phyloP scores from a whole-genome alignment of 2,888 invertebrate genomes.

The Dascillus cervinus region DNA sequence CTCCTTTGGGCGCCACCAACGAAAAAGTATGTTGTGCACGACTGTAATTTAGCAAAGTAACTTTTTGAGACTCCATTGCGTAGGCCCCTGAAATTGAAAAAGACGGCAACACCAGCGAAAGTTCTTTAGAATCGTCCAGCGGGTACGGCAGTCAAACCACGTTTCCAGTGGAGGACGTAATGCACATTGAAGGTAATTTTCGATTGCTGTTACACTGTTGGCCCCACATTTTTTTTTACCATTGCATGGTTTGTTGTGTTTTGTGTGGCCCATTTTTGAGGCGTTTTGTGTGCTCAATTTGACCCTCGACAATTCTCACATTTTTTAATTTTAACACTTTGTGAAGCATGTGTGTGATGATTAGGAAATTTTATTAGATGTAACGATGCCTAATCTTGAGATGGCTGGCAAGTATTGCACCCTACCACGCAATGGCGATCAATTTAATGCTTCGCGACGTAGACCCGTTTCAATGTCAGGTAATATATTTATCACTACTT shows the following conservation, averaged over 20 bases:
- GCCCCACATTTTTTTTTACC: not conserved
- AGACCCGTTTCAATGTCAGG: constrained; percentile 56
- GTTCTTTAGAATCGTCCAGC: constrained; percentile 67
- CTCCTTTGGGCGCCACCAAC: constrained; percentile 30
- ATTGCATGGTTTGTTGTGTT: too few relatives aligned
- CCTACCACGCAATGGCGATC: constrained; percentile 45
- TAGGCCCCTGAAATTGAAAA: constrained; percentile 40
- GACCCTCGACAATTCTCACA: too few relatives aligned
- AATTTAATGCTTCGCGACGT: constrained; percentile 45
- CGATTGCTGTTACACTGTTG: constrained; percentile 1
- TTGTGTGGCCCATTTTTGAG: too few relatives aligned
- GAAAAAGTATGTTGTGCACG: constrained; percentile 52
- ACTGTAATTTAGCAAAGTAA: too few relatives aligned
- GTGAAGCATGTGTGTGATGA: constrained; percentile 30
- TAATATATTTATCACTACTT: too few relatives aligned
- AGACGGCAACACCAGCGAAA: constrained; percentile 62
- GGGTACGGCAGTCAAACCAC: constrained; percentile 72
- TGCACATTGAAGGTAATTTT: constrained; percentile 37
- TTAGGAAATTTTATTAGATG: constrained; percentile 37
- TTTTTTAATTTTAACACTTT: not conserved
- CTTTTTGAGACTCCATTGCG: constrained; percentile 2
- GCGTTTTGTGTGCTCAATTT: too few relatives aligned
- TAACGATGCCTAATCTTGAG: constrained; percentile 40
- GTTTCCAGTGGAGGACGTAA: constrained; percentile 51
- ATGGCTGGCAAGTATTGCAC: constrained; percentile 52